These are phyloP conservation scores for Pseudoatta argentina DNA, from an alignment of 1,140 invertebrate genomes.

Conservation along the genomic window DNA sequence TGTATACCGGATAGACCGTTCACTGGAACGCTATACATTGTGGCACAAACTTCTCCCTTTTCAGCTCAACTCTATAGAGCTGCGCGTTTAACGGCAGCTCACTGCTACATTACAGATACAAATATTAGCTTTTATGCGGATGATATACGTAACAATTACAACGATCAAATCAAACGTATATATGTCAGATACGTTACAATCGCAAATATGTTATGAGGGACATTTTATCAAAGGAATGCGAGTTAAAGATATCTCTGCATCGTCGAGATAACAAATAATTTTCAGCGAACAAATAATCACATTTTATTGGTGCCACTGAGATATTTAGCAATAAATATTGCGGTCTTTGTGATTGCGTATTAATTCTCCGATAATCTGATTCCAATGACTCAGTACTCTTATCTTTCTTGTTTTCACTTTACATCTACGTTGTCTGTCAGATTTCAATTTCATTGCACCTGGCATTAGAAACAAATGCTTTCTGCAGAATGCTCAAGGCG, in stretches of 20 bases:
- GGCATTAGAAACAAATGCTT: conserved; percentile 25
- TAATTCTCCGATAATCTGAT: conserved; percentile 2
- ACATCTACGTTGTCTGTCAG: not conserved
- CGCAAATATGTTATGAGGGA: not conserved
- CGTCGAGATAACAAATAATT: not conserved
- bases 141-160: not conserved
- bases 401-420: not conserved
- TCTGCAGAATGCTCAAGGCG: conserved; percentile 8
- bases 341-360: not conserved
- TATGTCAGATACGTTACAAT: conserved; percentile 3
- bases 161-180: not conserved
- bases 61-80: not conserved
- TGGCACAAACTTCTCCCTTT: conserved; percentile 25
- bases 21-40: conserved; percentile 21
- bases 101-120: not conserved
- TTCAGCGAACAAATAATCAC: not conserved
- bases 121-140: not conserved
- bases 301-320: not conserved
- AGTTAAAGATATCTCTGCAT: not conserved
- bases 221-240: not conserved
- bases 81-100: conserved; percentile 9
- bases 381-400: not conserved
- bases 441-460: conserved; percentile 28
- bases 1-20: conserved; percentile 43
- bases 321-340: not conserved